Percentiles rank a stretch among this genome's conserved stretches.
phyloP scores from a whole-genome alignment of 2,113 vertebrate genomes.

The Dicaeum eximium region DNA sequence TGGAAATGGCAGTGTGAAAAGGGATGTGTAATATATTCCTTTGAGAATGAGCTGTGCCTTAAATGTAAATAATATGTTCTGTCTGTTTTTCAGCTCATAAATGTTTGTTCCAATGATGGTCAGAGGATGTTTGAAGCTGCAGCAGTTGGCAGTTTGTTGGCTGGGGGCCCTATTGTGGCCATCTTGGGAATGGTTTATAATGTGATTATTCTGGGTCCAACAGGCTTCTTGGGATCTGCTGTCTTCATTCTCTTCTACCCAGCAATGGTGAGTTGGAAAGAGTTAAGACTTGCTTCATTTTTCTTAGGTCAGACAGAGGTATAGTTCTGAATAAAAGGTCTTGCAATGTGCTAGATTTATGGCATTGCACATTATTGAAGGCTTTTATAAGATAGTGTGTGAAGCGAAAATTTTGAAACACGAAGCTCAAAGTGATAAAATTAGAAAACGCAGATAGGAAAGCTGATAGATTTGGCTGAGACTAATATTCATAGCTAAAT shows the following conservation, averaged over 20 bases:
- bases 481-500: not conserved
- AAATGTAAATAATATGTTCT: not conserved
- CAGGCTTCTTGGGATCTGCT: slow-evolving; percentile 88
- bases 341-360: not conserved
- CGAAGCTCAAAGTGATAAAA: not conserved
- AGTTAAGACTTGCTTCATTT: not conserved
- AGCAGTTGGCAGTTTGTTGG: slow-evolving; percentile 87
- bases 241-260: slow-evolving; percentile 94
- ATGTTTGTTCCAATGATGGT: slow-evolving; percentile 89
- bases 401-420: not conserved
- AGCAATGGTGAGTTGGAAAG: slow-evolving; percentile 82
- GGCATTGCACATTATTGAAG: not conserved
- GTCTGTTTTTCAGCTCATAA: slow-evolving; percentile 81
- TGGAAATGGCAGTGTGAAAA: not conserved
- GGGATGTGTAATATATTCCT: not conserved
- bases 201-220: slow-evolving; percentile 86
- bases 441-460: not conserved
- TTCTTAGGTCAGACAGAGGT: not conserved
- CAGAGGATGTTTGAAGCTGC: slow-evolving; percentile 93
- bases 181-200: slow-evolving; percentile 89
- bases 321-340: not conserved
- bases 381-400: not conserved
- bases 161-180: slow-evolving; percentile 88
- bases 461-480: not conserved
- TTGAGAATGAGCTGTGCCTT: not conserved